Base-by-base conservation (phyloP, 2,888 invertebrate species). In the Molanna angustata region DNA sequence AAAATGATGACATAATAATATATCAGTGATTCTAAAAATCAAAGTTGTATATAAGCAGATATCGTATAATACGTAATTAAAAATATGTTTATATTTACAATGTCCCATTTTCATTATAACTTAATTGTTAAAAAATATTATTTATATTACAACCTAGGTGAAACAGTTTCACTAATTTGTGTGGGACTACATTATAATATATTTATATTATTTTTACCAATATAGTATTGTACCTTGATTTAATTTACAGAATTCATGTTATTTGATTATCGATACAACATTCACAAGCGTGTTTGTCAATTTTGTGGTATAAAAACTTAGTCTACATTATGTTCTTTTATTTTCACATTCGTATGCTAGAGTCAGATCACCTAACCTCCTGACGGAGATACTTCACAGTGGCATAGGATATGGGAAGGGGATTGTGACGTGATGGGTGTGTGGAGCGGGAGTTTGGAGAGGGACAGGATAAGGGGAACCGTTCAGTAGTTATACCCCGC, bases 401-500 rank as follows among this genome's bases (percentile, higher is more conserved):
- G n/a, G n/a, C n/a, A n/a, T n/a, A n/a, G n/a, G n/a, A n/a, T n/a
- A n/a, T n/a, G n/a, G n/a, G n/a, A n/a, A n/a, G n/a, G n/a, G n/a
- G n/a, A n/a, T n/a, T n/a, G n/a, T n/a, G n/a, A n/a, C n/a, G n/a
- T n/a, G n/a, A n/a, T n/a, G n/a, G n/a, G n/a, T n/a, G n/a, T n/a
- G n/a, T n/a, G n/a, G n/a, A n/a, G n/a, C n/a, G n/a, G n/a, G n/a
- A n/a, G n/a, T n/a, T n/a, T n/a, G n/a, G n/a, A n/a, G n/a, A n/a
- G n/a, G n/a, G n/a, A n/a, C n/a, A n/a, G n/a, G n/a, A n/a, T n/a
- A n/a, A n/a, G n/a, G n/a, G n/a, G 22, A 27, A 20, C 14, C 27
- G 44, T 19, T 47, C 41, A 53, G 64, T 76, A 76, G 49, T 74
- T 72, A 66, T 77, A 77, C 65, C 76, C 76, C 65, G 76, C 64